phyloP scores from a whole-genome alignment of 37 sponge, comb jelly and placozoan species.

The Chondrosia reniformis region DNA sequence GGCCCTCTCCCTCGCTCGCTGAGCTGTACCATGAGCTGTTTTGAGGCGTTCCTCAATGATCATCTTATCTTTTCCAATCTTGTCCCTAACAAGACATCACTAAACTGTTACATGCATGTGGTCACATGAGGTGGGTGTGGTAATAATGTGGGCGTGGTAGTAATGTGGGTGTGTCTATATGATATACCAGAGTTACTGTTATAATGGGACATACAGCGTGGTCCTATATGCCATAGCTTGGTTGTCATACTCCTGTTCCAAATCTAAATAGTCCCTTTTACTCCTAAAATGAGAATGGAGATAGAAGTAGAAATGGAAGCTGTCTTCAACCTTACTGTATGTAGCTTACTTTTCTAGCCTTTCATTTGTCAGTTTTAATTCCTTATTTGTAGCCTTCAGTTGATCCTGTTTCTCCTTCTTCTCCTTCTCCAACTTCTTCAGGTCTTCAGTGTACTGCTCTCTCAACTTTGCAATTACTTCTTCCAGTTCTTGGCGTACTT shows the following conservation, averaged over 20 bases:
- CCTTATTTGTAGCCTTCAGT: background rate
- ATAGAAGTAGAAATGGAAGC: background rate
- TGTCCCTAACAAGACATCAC: background rate
- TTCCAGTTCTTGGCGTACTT: background rate
- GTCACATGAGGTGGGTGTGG: too few species aligned
- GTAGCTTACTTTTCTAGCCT: constrained; percentile 2
- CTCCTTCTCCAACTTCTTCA: constrained; percentile 10
- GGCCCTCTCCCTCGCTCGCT: background rate
- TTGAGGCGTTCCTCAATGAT: background rate
- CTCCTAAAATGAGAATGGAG: background rate
- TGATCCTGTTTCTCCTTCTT: constrained; percentile 18
- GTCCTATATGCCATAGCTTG: too few species aligned
- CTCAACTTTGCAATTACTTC: background rate
- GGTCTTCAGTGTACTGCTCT: background rate
- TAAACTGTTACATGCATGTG: too few species aligned
- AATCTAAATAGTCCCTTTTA: too few species aligned
- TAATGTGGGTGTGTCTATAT: too few species aligned
- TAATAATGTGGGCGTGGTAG: too few species aligned
- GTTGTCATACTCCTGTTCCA: background rate
- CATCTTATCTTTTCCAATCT: background rate
- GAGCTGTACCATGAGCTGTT: constrained; percentile 5
- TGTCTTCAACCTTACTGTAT: background rate
- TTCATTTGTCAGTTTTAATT: background rate
- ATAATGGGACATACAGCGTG: too few species aligned
- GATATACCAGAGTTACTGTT: too few species aligned